Percentiles rank a stretch among this genome's conserved stretches.
Evolutionary conservation across 2,797 vertebrate genomes (phyloP).

Genomic region (Kryptopterus vitreolus): DNA sequence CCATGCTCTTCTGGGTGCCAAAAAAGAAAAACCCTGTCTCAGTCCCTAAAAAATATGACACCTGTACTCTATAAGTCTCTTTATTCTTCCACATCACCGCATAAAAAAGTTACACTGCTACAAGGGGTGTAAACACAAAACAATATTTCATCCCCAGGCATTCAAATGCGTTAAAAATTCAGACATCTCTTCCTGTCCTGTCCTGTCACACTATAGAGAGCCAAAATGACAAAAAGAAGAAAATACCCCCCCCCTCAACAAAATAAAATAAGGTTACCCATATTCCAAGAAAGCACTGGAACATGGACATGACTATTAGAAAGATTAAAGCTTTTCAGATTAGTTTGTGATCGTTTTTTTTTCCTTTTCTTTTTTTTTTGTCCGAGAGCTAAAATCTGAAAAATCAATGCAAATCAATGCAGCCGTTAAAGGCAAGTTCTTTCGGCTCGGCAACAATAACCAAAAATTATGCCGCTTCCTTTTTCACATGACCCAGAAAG

Average conservation of each 20-base stretch:
- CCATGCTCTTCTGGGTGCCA: neutral
- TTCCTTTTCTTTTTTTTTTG: too few relatives aligned
- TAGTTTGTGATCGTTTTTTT: neutral
- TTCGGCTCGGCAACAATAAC: neutral
- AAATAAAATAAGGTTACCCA: neutral
- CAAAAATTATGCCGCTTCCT: neutral
- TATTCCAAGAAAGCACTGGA: neutral
- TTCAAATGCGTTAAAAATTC: slow-evolving; percentile 45
- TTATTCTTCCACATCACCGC: slow-evolving; percentile 25
- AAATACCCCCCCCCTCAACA: neutral
- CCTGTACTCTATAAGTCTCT: neutral
- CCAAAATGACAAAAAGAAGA: slow-evolving; percentile 36
- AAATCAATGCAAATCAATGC: neutral
- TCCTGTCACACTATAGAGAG: slow-evolving; percentile 39
- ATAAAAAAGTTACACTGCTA: slow-evolving; percentile 24
- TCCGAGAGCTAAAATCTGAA: slow-evolving; percentile 4
- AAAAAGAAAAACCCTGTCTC: slow-evolving; percentile 21
- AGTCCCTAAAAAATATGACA: slow-evolving; percentile 47
- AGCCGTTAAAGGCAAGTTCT: neutral
- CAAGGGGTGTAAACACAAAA: slow-evolving; percentile 49
- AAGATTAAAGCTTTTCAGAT: slow-evolving; percentile 1
- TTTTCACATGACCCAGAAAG: neutral
- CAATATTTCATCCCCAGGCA: slow-evolving; percentile 53
- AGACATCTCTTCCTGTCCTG: slow-evolving; percentile 40
- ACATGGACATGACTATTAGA: neutral